Conservation (phyloP, 2,797 vertebrate species). For the Peromyscus melanophrys region DNA sequence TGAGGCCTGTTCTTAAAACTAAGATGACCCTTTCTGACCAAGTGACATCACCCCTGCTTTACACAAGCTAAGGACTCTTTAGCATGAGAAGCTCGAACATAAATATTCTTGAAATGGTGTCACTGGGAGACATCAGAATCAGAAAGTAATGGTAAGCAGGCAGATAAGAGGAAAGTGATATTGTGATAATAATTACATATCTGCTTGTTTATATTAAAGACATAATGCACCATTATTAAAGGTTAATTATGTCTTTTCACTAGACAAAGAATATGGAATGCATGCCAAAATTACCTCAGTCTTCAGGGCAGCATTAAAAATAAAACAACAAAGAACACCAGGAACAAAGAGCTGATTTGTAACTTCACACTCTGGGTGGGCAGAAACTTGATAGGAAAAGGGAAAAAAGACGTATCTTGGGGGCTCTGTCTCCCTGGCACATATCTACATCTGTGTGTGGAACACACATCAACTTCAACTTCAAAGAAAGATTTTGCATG, state of each 20-base stretch:
- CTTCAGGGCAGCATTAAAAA: conserved; percentile 22
- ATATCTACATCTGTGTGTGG: background rate
- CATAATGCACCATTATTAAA: background rate
- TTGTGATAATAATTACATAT: conserved; percentile 20
- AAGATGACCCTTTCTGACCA: background rate
- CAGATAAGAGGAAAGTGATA: background rate
- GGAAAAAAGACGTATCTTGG: conserved; percentile 12
- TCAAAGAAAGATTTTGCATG: conserved; percentile 66
- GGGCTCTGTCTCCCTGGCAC: conserved; percentile 57
- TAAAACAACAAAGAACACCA: conserved; percentile 35
- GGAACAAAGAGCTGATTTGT: conserved; percentile 67
- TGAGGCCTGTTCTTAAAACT: conserved; percentile 18
- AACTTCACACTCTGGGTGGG: conserved; percentile 71
- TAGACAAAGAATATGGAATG: background rate
- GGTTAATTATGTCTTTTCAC: background rate
- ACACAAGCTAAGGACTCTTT: background rate
- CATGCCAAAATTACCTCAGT: background rate
- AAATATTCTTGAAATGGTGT: conserved; percentile 50
- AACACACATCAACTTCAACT: conserved; percentile 53
- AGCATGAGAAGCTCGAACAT: background rate
- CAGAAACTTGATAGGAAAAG: conserved; percentile 54
- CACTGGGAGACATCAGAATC: background rate
- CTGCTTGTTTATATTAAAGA: conserved; percentile 12
- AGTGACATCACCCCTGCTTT: background rate
- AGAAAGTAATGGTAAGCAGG: background rate